Conservation (phyloP, 2,797 vertebrate genomes). For the Eulemur coronatus region DNA sequence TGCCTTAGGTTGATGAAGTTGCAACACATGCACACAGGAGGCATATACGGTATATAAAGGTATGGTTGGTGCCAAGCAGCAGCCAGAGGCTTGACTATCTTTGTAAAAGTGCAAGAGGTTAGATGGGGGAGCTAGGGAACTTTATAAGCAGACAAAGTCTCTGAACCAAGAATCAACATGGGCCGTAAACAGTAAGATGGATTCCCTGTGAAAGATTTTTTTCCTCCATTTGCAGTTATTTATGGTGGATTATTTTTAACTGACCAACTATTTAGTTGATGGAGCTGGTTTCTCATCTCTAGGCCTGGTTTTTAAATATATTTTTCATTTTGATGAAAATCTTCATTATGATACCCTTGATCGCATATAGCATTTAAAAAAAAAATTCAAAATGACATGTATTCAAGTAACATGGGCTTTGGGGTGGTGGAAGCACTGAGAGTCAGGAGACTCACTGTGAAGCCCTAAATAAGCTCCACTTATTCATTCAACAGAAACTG, state of each 20-base stretch:
- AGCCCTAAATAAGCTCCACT: neutral
- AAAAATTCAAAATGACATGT: neutral
- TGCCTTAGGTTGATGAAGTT: neutral
- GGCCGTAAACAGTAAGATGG: neutral
- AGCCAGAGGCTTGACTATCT: neutral
- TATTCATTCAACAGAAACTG: neutral
- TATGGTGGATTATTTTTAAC: neutral
- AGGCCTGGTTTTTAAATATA: neutral
- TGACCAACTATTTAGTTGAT: neutral
- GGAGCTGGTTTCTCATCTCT: neutral
- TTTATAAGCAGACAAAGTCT: neutral
- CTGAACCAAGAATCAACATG: neutral
- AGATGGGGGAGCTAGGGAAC: neutral
- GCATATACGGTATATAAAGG: neutral
- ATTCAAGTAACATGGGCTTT: neutral
- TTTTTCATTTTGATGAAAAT: neutral
- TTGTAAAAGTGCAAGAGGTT: neutral
- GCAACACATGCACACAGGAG: neutral
- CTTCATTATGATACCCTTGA: neutral
- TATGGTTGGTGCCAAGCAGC: neutral
- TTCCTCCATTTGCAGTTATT: neutral
- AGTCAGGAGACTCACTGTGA: neutral
- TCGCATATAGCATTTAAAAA: neutral
- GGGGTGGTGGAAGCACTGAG: neutral
- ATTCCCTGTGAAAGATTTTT: neutral